Conservation (phyloP, 2,113 vertebrate genomes). For the Actenoides lindsayi region DNA sequence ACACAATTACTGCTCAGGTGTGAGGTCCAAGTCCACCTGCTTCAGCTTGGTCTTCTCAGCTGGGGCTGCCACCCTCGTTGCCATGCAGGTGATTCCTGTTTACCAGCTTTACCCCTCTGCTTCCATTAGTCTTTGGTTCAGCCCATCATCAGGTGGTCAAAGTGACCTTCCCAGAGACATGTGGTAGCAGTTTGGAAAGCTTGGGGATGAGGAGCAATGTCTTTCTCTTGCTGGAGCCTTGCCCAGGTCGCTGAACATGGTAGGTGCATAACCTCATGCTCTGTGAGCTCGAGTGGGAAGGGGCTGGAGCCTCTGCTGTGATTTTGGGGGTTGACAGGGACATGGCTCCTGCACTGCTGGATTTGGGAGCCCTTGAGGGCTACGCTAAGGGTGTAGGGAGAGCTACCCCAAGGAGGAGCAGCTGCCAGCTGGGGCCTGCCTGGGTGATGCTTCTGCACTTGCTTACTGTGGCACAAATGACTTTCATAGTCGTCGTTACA, state of each 20-base stretch:
- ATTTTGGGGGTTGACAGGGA: neutral
- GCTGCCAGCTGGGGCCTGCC: neutral
- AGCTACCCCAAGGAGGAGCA: neutral
- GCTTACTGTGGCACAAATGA: rapidly evolving
- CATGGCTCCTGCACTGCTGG: rapidly evolving
- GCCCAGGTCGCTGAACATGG: rapidly evolving
- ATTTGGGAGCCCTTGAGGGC: rapidly evolving
- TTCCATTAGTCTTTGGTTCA: neutral
- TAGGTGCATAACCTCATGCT: rapidly evolving
- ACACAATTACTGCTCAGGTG: rapidly evolving
- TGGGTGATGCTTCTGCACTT: neutral
- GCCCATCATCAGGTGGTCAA: rapidly evolving
- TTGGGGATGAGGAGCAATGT: rapidly evolving
- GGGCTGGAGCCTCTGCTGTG: neutral
- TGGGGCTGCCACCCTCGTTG: rapidly evolving
- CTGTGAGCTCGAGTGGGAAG: rapidly evolving
- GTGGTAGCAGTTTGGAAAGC: rapidly evolving
- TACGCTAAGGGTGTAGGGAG: rapidly evolving
- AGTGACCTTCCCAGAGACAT: rapidly evolving
- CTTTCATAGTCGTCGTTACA: rapidly evolving
- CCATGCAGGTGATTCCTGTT: rapidly evolving
- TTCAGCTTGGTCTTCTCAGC: rapidly evolving
- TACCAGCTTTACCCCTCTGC: neutral
- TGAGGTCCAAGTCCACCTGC: rapidly evolving
- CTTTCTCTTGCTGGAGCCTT: neutral